These are phyloP conservation scores for Ephialtes manifestator DNA, from an alignment of 2,888 invertebrate genomes.

Conservation along the genomic window DNA sequence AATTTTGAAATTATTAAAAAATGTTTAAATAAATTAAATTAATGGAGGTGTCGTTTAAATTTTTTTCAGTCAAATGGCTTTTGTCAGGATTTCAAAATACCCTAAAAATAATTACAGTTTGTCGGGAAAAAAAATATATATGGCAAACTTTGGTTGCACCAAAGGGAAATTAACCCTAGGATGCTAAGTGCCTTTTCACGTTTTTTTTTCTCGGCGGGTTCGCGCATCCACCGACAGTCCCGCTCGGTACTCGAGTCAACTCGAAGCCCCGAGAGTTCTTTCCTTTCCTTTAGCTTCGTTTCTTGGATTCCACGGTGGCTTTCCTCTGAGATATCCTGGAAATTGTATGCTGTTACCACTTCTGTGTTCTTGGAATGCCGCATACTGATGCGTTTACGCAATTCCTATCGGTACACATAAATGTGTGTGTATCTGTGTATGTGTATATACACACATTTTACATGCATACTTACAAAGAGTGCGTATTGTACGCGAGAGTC, in stretches of 20 bases:
- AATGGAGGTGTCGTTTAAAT: too few relatives aligned
- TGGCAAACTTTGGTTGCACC: background rate
- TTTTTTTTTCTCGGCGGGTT: background rate
- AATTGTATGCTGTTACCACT: slow-evolving; percentile 6
- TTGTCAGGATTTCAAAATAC: too few relatives aligned
- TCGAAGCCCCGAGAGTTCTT: background rate
- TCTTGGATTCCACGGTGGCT: slow-evolving; percentile 24
- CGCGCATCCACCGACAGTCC: background rate
- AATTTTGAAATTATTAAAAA: too few relatives aligned
- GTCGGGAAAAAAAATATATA: too few relatives aligned
- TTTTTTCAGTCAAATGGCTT: too few relatives aligned
- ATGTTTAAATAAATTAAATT: too few relatives aligned
- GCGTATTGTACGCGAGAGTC: slow-evolving; percentile 10
- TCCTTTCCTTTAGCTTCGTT: slow-evolving; percentile 13
- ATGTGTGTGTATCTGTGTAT: background rate
- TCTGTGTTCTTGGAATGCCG: slow-evolving; percentile 31
- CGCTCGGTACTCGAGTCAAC: background rate
- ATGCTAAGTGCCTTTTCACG: slow-evolving; percentile 40
- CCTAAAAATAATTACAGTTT: too few relatives aligned
- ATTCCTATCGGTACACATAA: background rate
- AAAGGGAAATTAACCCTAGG: slow-evolving; percentile 7
- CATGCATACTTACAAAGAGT: background rate
- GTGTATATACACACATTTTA: background rate
- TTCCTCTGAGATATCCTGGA: slow-evolving; percentile 21
- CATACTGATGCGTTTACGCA: slow-evolving; percentile 6